Percentiles rank a stretch among this genome's conserved stretches.
phyloP scores from a whole-genome alignment of 2,113 vertebrate species.

The Pseudorectes ferrugineus region DNA sequence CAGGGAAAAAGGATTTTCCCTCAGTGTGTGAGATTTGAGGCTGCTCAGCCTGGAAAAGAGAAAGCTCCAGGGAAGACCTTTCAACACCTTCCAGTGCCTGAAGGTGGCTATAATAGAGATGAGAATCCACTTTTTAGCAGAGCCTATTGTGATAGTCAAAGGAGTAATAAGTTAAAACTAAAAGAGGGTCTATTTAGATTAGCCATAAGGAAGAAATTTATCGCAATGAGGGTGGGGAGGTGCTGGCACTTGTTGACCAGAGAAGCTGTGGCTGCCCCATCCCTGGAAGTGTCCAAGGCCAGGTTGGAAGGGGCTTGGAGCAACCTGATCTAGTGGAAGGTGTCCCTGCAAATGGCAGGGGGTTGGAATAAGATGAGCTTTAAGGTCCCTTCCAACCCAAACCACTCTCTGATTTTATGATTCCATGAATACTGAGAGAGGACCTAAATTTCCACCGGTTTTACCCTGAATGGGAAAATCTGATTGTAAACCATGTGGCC shows the following conservation, averaged over 20 bases:
- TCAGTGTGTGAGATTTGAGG: neutral
- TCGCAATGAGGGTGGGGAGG: rapidly evolving
- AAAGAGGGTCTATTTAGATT: neutral
- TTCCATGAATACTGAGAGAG: neutral
- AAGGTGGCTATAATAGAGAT: neutral
- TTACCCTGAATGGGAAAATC: neutral
- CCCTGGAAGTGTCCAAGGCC: neutral
- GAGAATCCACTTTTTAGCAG: too few species aligned
- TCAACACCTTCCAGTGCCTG: neutral
- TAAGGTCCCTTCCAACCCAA: neutral
- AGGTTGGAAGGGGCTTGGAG: rapidly evolving
- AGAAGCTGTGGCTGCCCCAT: neutral
- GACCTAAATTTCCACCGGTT: neutral
- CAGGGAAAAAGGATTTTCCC: neutral
- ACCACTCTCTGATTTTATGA: neutral
- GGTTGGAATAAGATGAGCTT: neutral
- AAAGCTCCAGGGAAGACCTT: neutral
- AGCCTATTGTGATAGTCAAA: too few species aligned
- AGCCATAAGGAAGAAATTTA: neutral
- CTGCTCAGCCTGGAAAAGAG: neutral
- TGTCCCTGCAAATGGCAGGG: neutral
- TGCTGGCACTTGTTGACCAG: neutral
- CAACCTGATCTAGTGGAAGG: rapidly evolving
- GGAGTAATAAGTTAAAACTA: neutral
- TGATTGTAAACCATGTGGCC: neutral